These are phyloP conservation scores for Galemys pyrenaicus DNA, from an alignment of 2,113 vertebrate species.

Conservation along the genomic window DNA sequence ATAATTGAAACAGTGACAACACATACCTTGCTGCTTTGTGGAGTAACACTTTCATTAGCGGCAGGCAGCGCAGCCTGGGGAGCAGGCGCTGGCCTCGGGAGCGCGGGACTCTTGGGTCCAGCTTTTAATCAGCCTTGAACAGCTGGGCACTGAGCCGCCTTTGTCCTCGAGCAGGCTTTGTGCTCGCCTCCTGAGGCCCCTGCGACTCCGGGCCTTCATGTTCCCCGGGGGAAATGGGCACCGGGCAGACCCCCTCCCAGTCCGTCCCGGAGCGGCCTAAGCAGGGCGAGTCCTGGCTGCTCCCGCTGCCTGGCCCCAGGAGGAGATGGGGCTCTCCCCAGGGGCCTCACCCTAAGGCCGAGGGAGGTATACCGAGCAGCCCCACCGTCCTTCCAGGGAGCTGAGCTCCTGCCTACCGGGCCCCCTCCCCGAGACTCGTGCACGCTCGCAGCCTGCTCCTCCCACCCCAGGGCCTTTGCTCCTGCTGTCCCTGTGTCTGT, in stretches of 20 bases:
- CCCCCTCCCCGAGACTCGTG: no score
- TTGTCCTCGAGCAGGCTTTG: not conserved
- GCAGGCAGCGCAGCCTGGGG: not conserved
- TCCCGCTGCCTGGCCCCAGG: rapidly evolving
- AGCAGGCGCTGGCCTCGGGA: rapidly evolving
- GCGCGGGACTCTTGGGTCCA: not conserved
- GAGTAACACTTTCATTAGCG: conserved; percentile 75
- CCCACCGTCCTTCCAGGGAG: rapidly evolving
- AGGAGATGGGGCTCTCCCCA: not conserved
- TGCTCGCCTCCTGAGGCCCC: not conserved
- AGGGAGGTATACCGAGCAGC: not conserved
- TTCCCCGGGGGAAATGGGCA: not conserved
- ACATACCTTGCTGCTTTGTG: conserved; percentile 72
- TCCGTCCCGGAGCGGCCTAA: not conserved
- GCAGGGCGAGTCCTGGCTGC: rapidly evolving
- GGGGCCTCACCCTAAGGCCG: not conserved
- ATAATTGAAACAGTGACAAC: conserved; percentile 74
- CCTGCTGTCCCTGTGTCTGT: not conserved
- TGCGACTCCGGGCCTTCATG: rapidly evolving
- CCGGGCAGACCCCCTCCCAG: not conserved
- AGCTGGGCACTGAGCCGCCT: not conserved
- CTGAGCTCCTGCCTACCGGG: not conserved
- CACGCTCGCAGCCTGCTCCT: not conserved
- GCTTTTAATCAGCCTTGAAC: not conserved
- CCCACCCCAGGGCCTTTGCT: not conserved